These are phyloP conservation scores for Microplitis deprimator DNA, from an alignment of 2,888 invertebrate genomes.

Conservation along the genomic window DNA sequence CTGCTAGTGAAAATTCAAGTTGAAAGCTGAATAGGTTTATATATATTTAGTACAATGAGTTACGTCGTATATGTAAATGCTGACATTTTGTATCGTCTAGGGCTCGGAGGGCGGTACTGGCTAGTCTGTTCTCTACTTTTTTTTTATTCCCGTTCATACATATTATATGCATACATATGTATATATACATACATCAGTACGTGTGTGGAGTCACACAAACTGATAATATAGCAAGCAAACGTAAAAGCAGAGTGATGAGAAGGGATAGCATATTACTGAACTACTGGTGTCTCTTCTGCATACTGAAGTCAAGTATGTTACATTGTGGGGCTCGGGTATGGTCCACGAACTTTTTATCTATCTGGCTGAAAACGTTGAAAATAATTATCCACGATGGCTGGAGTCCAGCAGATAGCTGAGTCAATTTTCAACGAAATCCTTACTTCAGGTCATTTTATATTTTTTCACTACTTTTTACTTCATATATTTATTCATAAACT, in stretches of 20 bases:
- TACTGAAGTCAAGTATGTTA: constrained; percentile 4
- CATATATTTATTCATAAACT: not conserved
- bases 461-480: not conserved
- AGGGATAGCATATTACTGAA: constrained; percentile 3
- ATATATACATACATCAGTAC: not conserved
- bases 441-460: constrained; percentile 33
- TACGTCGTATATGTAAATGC: constrained; percentile 37
- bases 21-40: constrained; percentile 27
- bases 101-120: constrained; percentile 28
- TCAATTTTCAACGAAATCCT: constrained; percentile 48
- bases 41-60: constrained; percentile 30
- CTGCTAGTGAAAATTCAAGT: constrained; percentile 11
- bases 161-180: not conserved
- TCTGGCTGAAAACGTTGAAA: constrained; percentile 40
- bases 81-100: constrained; percentile 36
- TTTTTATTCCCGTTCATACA: constrained; percentile 11
- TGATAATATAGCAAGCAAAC: constrained; percentile 15
- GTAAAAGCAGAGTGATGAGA: not conserved
- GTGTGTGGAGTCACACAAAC: constrained; percentile 23
- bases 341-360: constrained; percentile 35
- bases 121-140: constrained; percentile 28
- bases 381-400: constrained; percentile 41
- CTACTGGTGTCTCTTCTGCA: constrained; percentile 25
- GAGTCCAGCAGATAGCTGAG: constrained; percentile 46
- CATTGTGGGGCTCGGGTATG: constrained; percentile 20